Percentiles rank a stretch among this genome's conserved stretches.
phyloP scores from a whole-genome alignment of 2,797 vertebrate genomes.

The Peromyscus melanophrys region DNA sequence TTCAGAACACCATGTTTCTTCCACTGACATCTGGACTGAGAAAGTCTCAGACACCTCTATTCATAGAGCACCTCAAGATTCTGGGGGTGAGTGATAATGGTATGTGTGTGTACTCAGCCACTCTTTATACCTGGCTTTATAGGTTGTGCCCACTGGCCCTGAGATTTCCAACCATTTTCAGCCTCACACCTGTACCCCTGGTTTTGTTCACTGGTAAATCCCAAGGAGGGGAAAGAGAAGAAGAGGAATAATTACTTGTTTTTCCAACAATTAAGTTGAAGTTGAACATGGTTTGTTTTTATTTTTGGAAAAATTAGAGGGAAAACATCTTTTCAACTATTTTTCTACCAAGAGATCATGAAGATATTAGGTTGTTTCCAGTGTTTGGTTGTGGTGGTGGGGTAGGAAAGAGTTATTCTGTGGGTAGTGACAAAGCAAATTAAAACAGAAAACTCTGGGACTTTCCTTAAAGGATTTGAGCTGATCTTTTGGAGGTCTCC shows the following conservation, averaged over 20 bases:
- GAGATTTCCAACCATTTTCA: constrained; percentile 51
- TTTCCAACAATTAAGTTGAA: constrained; percentile 70
- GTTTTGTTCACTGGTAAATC: constrained; percentile 66
- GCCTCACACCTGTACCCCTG: background rate
- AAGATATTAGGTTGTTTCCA: constrained; percentile 69
- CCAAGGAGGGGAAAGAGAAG: constrained; percentile 34
- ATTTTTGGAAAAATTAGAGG: constrained; percentile 77
- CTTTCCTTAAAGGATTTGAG: constrained; percentile 43
- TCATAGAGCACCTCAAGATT: background rate
- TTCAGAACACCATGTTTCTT: background rate
- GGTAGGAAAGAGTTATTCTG: constrained; percentile 66
- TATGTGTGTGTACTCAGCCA: background rate
- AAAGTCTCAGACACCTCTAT: background rate
- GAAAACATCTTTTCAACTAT: constrained; percentile 35
- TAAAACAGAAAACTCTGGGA: constrained; percentile 54
- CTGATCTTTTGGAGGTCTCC: background rate
- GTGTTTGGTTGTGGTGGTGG: background rate
- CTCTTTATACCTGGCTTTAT: background rate
- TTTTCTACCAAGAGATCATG: constrained; percentile 65
- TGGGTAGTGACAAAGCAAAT: constrained; percentile 60
- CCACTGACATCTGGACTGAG: background rate
- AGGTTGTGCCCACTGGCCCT: constrained; percentile 14
- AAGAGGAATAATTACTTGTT: constrained; percentile 65
- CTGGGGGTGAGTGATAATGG: background rate
- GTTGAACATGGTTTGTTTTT: constrained; percentile 75